phyloP scores from a whole-genome alignment of 2,888 invertebrate species.

The Serrognathus titanus region DNA sequence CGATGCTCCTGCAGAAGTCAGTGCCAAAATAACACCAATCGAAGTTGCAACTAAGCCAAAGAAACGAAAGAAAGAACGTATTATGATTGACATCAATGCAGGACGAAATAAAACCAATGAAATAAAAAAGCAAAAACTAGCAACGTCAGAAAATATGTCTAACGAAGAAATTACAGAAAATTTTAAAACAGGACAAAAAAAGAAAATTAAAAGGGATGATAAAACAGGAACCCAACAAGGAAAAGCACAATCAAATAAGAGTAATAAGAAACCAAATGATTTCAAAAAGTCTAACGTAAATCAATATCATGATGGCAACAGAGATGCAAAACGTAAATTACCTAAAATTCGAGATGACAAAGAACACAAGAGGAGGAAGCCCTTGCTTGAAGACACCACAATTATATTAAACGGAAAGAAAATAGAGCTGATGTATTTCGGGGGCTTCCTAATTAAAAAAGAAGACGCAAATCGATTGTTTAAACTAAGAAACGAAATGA shows the following conservation, averaged over 20 bases:
- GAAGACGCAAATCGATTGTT: slow-evolving; percentile 65
- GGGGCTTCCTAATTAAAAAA: slow-evolving; percentile 70
- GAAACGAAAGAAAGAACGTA: slow-evolving; percentile 28
- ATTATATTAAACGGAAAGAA: slow-evolving; percentile 63
- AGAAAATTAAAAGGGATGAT: slow-evolving; percentile 31
- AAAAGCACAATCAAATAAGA: slow-evolving; percentile 28
- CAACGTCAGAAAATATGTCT: slow-evolving; percentile 20
- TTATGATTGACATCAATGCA: slow-evolving; percentile 24
- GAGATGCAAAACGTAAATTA: slow-evolving; percentile 13
- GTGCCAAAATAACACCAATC: slow-evolving; percentile 31
- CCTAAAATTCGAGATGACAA: slow-evolving; percentile 32
- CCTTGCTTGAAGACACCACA: slow-evolving; percentile 42
- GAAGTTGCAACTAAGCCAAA: slow-evolving; percentile 27
- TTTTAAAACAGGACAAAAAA: slow-evolving; percentile 2
- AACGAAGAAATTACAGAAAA: slow-evolving; percentile 23
- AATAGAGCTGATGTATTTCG: slow-evolving; percentile 60
- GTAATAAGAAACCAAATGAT: slow-evolving; percentile 23
- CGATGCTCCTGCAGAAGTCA: slow-evolving; percentile 34
- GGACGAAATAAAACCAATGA: slow-evolving; percentile 3
- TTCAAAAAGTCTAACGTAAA: slow-evolving; percentile 10
- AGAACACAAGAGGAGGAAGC: slow-evolving; percentile 51
- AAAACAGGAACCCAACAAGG: slow-evolving; percentile 23
- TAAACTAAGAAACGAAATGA: slow-evolving; percentile 61
- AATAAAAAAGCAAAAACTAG: slow-evolving; percentile 3
- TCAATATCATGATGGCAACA: neutral